Percentiles rank a stretch among this genome's conserved stretches.
phyloP scores from a whole-genome alignment of 2,113 vertebrate species.

The Struthidea cinerea region DNA sequence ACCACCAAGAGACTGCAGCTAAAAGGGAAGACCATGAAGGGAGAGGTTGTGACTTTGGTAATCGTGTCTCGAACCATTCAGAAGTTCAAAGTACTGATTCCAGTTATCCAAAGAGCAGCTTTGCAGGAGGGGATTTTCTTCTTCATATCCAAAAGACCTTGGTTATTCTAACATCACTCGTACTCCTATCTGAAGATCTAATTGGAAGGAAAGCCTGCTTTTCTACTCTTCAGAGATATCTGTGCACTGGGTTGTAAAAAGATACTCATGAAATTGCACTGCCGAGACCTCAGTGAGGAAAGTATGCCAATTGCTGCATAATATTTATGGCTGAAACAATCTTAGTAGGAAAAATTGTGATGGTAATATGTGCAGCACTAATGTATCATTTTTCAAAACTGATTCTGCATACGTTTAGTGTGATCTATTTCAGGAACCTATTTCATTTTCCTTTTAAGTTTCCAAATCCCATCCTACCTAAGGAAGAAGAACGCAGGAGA shows the following conservation, averaged over 20 bases:
- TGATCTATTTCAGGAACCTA: slow-evolving; percentile 14
- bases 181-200: background rate
- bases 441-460: background rate
- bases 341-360: background rate
- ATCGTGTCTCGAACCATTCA: background rate
- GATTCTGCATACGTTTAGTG: background rate
- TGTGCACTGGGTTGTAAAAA: background rate
- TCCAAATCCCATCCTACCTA: background rate
- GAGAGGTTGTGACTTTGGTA: background rate
- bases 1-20: background rate
- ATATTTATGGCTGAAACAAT: slow-evolving; percentile 2
- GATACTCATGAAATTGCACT: background rate
- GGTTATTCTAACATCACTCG: background rate
- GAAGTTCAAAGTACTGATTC: background rate
- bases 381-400: slow-evolving; percentile 9
- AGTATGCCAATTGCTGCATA: background rate
- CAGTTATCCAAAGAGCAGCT: background rate
- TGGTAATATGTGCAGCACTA: background rate
- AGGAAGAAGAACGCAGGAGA: background rate
- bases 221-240: background rate
- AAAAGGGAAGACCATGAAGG: background rate
- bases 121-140: background rate
- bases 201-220: background rate
- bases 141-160: background rate
- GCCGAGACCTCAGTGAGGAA: background rate